Conservation (phyloP, 2,113 vertebrate genomes). For the Mohoua ochrocephala region DNA sequence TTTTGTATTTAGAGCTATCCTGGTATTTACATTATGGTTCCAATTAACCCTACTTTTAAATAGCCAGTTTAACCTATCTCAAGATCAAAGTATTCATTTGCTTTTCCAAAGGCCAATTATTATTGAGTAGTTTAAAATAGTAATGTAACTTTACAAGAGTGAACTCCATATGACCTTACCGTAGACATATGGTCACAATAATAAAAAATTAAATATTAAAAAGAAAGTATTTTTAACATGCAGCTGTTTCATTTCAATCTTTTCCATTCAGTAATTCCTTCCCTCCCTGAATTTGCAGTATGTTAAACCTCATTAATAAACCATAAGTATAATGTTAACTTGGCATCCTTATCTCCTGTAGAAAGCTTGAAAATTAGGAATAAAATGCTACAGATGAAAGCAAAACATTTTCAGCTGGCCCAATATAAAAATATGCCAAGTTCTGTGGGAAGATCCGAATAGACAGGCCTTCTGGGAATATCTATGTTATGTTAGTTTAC, state of each 20-base stretch:
- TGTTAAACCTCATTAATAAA: slow-evolving; percentile 20
- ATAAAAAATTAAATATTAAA: slow-evolving; percentile 49
- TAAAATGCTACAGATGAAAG: not conserved
- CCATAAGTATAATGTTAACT: not conserved
- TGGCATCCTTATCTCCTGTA: not conserved
- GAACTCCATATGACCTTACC: slow-evolving; percentile 50
- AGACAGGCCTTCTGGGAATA: not conserved
- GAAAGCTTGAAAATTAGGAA: not conserved
- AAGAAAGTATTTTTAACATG: slow-evolving; percentile 13
- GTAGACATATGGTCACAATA: slow-evolving; percentile 31
- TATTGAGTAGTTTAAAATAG: slow-evolving; percentile 53
- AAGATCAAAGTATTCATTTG: slow-evolving; percentile 47
- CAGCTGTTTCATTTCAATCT: slow-evolving; percentile 52
- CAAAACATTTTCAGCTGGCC: not conserved
- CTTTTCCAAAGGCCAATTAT: slow-evolving; percentile 5
- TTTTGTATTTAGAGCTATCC: not conserved
- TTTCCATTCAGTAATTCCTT: not conserved
- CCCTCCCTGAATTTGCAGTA: not conserved
- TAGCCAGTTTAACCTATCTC: not conserved
- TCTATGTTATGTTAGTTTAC: not conserved
- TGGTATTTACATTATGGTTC: not conserved
- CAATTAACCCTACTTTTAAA: not conserved
- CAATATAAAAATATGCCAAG: not conserved
- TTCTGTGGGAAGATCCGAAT: not conserved
- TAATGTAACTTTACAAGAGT: slow-evolving; percentile 21